Evolutionary conservation across 2,797 vertebrate genomes (phyloP).

Genomic region (Nyctalus aviator): DNA sequence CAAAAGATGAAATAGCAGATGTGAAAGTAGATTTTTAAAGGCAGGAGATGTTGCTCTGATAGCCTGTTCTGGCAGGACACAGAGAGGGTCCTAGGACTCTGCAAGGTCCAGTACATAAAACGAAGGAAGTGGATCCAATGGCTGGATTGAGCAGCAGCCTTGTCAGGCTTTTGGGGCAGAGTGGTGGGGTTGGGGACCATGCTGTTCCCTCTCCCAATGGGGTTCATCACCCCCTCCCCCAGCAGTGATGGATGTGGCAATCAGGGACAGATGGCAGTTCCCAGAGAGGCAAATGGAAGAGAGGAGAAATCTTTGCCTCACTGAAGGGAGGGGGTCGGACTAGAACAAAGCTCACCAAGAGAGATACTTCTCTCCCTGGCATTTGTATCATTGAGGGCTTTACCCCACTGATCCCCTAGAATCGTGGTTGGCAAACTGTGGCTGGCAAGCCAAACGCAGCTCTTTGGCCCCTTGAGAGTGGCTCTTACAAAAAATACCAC

Average conservation of each 20-base stretch:
- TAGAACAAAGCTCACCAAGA: background rate
- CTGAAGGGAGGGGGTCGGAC: background rate
- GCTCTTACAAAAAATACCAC: too few relatives aligned
- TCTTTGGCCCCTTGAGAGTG: too few relatives aligned
- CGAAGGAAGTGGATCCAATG: background rate
- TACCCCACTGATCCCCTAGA: too few relatives aligned
- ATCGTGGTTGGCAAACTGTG: too few relatives aligned
- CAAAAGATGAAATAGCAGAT: background rate
- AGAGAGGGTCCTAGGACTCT: background rate
- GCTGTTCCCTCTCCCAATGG: background rate
- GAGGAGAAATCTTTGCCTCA: background rate
- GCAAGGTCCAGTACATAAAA: background rate
- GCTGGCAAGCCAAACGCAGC: too few relatives aligned
- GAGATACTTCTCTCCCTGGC: background rate
- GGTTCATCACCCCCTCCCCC: background rate
- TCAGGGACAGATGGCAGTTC: slow-evolving; percentile 54
- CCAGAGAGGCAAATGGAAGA: slow-evolving; percentile 23
- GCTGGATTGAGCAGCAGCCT: background rate
- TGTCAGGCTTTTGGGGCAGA: background rate
- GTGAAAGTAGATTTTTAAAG: slow-evolving; percentile 4
- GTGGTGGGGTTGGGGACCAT: background rate
- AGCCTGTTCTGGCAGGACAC: background rate
- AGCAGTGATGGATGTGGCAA: slow-evolving; percentile 6
- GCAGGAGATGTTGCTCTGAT: background rate
- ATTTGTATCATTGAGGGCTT: background rate